These are phyloP conservation scores for Furcula furcula DNA, from an alignment of 2,888 invertebrate genomes.

Conservation along the genomic window DNA sequence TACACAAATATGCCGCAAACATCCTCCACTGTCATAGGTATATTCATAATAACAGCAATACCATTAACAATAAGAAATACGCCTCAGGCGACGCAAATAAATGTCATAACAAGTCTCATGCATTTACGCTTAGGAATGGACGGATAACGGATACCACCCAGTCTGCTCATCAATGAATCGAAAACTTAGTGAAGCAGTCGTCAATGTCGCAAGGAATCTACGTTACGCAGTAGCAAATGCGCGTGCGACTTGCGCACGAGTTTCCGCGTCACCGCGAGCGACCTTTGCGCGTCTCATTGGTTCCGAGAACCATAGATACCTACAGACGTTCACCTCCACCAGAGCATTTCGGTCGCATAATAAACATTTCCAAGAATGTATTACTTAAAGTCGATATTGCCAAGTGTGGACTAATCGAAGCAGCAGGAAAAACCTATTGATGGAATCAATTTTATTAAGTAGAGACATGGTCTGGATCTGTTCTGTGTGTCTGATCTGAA, in stretches of 20 bases:
- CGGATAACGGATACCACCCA: too few relatives aligned
- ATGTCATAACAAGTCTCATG: too few relatives aligned
- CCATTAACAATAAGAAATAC: too few relatives aligned
- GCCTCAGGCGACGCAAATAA: too few relatives aligned
- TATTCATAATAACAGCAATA: too few relatives aligned
- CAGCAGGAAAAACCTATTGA: neutral
- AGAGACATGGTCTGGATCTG: too few relatives aligned
- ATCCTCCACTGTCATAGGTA: too few relatives aligned
- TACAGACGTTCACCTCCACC: constrained; percentile 2
- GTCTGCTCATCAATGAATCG: too few relatives aligned
- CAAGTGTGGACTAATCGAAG: neutral
- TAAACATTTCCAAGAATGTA: neutral
- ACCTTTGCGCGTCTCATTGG: constrained; percentile 1
- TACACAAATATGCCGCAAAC: too few relatives aligned
- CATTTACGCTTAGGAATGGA: too few relatives aligned
- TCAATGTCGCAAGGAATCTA: neutral
- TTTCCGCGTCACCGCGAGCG: neutral
- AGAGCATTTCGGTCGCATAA: constrained; percentile 1
- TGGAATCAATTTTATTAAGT: neutral
- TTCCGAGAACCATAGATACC: constrained; percentile 1
- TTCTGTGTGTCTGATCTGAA: too few relatives aligned
- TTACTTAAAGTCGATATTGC: constrained; percentile 1
- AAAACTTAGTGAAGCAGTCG: too few relatives aligned
- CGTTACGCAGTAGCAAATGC: neutral
- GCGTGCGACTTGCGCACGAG: neutral